These are phyloP conservation scores for Dimorphilus gyrociliatus DNA, from an alignment of 2,888 invertebrate species.

Conservation along the genomic window DNA sequence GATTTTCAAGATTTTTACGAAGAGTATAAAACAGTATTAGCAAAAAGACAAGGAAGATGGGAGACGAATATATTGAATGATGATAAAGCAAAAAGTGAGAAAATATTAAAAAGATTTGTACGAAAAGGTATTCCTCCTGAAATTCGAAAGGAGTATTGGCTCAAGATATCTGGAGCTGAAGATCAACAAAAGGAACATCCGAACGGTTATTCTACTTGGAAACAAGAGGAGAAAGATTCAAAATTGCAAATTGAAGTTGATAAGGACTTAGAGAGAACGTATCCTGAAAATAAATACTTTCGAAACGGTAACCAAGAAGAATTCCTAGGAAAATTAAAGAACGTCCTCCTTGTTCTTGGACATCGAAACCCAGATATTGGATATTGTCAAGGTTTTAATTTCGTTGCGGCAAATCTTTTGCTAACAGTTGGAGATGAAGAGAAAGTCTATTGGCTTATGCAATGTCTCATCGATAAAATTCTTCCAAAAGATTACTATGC, in stretches of 20 bases:
- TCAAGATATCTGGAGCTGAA: neutral
- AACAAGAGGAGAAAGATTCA: no score
- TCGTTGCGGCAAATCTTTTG: slow-evolving; percentile 68
- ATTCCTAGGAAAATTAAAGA: slow-evolving; percentile 58
- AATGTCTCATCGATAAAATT: slow-evolving; percentile 67
- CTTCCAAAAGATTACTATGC: slow-evolving; percentile 69
- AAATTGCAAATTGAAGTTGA: no score
- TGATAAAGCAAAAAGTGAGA: no score
- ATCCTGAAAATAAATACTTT: slow-evolving; percentile 86
- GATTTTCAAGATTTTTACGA: no score
- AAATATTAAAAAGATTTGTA: slow-evolving; percentile 73
- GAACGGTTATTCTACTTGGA: no score
- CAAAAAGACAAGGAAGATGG: no score
- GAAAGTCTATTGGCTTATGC: slow-evolving; percentile 76
- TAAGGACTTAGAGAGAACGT: no score
- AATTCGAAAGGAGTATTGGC: slow-evolving; percentile 36
- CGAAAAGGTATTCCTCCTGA: slow-evolving; percentile 71
- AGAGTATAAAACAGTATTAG: no score
- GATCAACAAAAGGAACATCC: no score
- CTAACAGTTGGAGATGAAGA: slow-evolving; percentile 76
- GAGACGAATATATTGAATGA: no score
- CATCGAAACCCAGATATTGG: slow-evolving; percentile 71
- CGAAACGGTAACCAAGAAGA: slow-evolving; percentile 44
- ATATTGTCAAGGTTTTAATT: slow-evolving; percentile 82
- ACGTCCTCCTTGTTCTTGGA: slow-evolving; percentile 71